A percentile compares a stretch with the other conserved stretches of the same genome.
Evolutionary conservation across 2,888 invertebrate genomes (phyloP).

Genomic region (Schizotus pectinicornis): DNA sequence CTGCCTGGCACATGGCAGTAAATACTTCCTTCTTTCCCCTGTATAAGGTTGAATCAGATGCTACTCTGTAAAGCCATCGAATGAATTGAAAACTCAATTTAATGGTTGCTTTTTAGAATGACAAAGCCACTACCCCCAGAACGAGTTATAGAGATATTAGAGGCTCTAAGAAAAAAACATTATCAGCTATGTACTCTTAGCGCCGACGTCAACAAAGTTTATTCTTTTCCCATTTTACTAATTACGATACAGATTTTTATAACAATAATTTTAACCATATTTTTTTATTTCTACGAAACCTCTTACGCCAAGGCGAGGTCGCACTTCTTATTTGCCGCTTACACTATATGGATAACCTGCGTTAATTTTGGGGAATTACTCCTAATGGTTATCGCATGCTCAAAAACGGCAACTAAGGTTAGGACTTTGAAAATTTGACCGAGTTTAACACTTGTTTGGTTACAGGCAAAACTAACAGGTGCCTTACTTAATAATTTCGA

Average conservation of each 20-base stretch:
- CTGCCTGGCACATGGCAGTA: not conserved
- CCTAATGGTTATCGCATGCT: not conserved
- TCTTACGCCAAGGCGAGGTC: not conserved
- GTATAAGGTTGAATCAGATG: no score
- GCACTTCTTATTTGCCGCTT: not conserved
- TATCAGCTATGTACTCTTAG: conserved; percentile 4
- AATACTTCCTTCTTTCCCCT: no score
- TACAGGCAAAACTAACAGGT: conserved; percentile 8
- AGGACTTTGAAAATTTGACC: not conserved
- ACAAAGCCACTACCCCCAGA: not conserved
- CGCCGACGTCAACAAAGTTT: conserved; percentile 8
- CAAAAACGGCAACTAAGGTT: conserved; percentile 5
- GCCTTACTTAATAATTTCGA: conserved; percentile 2
- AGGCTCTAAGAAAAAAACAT: conserved; percentile 8
- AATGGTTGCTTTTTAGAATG: not conserved
- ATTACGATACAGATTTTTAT: conserved; percentile 11
- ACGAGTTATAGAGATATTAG: not conserved
- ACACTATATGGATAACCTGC: not conserved
- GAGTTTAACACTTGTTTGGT: not conserved
- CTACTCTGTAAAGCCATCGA: no score
- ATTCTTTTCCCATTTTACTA: conserved; percentile 5
- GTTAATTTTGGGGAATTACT: not conserved
- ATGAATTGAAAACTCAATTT: not conserved
- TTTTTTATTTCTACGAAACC: conserved; percentile 6
- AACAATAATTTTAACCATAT: conserved; percentile 13